Conservation (phyloP, 1,140 invertebrate species). For the Fopius arisanus region DNA sequence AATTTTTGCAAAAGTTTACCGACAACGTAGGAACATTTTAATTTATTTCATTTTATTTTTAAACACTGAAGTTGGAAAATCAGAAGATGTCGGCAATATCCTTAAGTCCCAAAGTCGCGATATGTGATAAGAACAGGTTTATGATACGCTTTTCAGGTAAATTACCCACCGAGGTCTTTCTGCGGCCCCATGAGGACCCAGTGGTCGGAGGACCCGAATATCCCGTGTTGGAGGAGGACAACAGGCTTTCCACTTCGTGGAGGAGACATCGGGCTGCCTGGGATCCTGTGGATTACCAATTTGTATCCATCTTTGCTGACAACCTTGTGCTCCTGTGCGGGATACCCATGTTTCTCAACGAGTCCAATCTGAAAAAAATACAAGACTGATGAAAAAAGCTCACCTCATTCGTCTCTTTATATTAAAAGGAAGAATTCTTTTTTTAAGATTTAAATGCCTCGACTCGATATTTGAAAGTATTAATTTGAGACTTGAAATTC, state of each 20-base stretch:
- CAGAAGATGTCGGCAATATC: too few species aligned
- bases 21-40: too few species aligned
- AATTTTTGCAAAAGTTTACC: too few species aligned
- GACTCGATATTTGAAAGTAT: too few species aligned
- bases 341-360: slow-evolving; percentile 58
- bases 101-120: background rate
- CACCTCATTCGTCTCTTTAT: too few species aligned
- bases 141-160: background rate
- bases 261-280: slow-evolving; percentile 37
- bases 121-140: background rate
- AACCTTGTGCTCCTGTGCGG: slow-evolving; percentile 60
- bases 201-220: slow-evolving; percentile 57
- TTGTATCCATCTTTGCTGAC: slow-evolving; percentile 65
- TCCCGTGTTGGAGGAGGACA: slow-evolving; percentile 67
- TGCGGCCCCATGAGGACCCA: slow-evolving; percentile 61
- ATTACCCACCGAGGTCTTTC: slow-evolving; percentile 49
- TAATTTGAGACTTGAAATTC: too few species aligned
- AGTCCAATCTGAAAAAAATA: slow-evolving; percentile 45
- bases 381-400: too few species aligned
- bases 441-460: too few species aligned
- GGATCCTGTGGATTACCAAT: slow-evolving; percentile 64
- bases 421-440: too few species aligned
- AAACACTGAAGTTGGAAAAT: too few species aligned
- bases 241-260: slow-evolving; percentile 37
- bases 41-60: too few species aligned